A percentile compares a stretch with the other conserved stretches of the same genome.
Conservation (phyloP, 2,888 invertebrate genomes). For the Pterostichus madidus region DNA sequence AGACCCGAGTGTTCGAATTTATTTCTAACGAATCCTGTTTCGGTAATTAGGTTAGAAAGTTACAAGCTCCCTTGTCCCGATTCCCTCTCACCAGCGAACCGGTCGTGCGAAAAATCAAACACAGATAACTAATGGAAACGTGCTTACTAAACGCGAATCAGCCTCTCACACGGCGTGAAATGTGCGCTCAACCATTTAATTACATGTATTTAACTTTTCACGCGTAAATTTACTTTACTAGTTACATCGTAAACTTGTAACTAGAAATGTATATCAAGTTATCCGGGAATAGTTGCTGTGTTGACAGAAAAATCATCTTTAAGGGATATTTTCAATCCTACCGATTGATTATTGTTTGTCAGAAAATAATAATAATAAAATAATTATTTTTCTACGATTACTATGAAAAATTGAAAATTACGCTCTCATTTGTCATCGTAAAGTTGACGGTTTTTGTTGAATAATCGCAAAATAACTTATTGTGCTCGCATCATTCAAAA, state of each 20-base stretch:
- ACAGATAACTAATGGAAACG: slow-evolving; percentile 50
- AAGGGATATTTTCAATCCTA: not conserved
- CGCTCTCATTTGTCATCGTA: too few species aligned
- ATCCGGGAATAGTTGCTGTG: too few species aligned
- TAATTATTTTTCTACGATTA: too few species aligned
- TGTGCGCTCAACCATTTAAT: slow-evolving; percentile 39
- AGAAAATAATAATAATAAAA: too few species aligned
- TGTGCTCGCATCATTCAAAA: too few species aligned
- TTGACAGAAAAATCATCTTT: slow-evolving; percentile 19
- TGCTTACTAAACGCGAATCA: slow-evolving; percentile 40
- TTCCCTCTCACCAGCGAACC: not conserved
- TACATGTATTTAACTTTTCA: slow-evolving; percentile 54
- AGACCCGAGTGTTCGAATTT: slow-evolving; percentile 7
- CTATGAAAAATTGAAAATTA: too few species aligned
- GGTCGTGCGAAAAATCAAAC: slow-evolving; percentile 50
- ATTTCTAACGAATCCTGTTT: slow-evolving; percentile 36
- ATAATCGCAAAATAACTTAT: too few species aligned
- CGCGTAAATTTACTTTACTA: slow-evolving; percentile 19
- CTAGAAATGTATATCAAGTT: not conserved
- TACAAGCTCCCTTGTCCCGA: slow-evolving; percentile 22
- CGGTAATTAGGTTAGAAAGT: slow-evolving; percentile 38
- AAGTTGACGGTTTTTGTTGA: too few species aligned
- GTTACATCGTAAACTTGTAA: slow-evolving; percentile 35
- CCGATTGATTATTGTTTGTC: too few species aligned
- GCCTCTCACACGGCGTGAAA: slow-evolving; percentile 37